Conservation (phyloP, 2,797 vertebrate genomes). For the Cryptoblepharus egeriae region DNA sequence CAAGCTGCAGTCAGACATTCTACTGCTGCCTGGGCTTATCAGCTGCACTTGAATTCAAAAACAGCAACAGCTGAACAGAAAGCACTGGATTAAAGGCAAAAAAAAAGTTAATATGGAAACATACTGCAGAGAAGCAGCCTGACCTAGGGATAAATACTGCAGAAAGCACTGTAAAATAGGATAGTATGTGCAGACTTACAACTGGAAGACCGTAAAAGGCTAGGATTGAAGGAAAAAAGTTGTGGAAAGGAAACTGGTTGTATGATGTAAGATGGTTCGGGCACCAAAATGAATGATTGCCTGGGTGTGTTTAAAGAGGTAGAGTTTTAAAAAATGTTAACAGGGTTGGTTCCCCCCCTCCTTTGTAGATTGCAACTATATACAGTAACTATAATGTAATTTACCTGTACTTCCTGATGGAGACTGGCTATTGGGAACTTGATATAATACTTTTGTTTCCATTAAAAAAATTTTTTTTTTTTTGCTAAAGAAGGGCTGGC, state of each 20-base stretch:
- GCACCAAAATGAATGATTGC: neutral
- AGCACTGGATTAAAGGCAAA: constrained; percentile 6
- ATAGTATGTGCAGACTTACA: neutral
- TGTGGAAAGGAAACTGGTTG: neutral
- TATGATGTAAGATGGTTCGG: neutral
- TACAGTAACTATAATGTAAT: no score
- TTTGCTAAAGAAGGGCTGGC: no score
- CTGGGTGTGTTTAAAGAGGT: neutral
- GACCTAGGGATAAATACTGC: neutral
- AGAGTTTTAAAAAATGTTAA: neutral
- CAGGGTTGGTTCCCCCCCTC: neutral
- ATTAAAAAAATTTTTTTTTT: no score
- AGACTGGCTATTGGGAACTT: no score
- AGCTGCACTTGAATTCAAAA: constrained; percentile 19
- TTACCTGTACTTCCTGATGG: no score
- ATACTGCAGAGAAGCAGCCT: neutral
- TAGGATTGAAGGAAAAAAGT: neutral
- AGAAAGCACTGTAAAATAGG: neutral
- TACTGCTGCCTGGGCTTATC: constrained; percentile 12
- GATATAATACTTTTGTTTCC: no score
- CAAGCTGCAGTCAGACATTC: constrained; percentile 6
- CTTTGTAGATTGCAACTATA: no score
- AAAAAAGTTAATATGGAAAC: constrained; percentile 1
- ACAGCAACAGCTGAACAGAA: constrained; percentile 19
- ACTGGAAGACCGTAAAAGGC: neutral